Evolutionary conservation across 2,113 vertebrate genomes (phyloP), one percentile per base, ranked within the genome.

Genomic region (Psilopsiagon aymara): DNA sequence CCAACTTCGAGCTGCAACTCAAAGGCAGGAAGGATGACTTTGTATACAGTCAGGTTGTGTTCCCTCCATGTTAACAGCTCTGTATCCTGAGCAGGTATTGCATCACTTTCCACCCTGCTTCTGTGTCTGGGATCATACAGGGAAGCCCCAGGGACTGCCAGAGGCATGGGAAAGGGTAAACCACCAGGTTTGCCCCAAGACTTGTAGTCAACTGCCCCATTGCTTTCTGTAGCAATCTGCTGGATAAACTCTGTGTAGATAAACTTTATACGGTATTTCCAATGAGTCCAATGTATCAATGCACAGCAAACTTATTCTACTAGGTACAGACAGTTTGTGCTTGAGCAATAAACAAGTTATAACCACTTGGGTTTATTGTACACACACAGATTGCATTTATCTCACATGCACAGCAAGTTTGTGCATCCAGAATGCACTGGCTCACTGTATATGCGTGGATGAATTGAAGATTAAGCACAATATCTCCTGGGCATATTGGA

Each of bases 21-120:
- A 5, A 57, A 64, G 55, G 37, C 44, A 21, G 13, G 6, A 37
- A 0, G 2, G n/a, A 27, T 1, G 0, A 6, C 27, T 31, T 37
- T 9, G 28, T 10, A 25, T 19, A 6, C 0, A 0, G 11, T 8
- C 2, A n/a, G 20, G 57, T 59, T 59, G 2, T 51, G n/a, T 64
- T 64, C 57, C 35, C 52, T 41, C 35, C 1, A 1, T 1, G 1
- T 33, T 13, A 33, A 11, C 16, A 51, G 25, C 47, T 52, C 47
- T 41, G 44, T 31, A 6, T 29, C 37, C 29, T 27, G 23, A n/a
- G 43, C 8, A 14, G 44, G 43, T 12, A 10, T 12, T 6, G 37
- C 11, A 7, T 37, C 15, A 10, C 77, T 43, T 79, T 53, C 82
- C 28, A 33, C 39, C 17, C 55, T 21, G 57, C 31, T 67, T 35